Base-by-base conservation (phyloP, 2,888 invertebrate genomes). In the Aradus depressus region DNA sequence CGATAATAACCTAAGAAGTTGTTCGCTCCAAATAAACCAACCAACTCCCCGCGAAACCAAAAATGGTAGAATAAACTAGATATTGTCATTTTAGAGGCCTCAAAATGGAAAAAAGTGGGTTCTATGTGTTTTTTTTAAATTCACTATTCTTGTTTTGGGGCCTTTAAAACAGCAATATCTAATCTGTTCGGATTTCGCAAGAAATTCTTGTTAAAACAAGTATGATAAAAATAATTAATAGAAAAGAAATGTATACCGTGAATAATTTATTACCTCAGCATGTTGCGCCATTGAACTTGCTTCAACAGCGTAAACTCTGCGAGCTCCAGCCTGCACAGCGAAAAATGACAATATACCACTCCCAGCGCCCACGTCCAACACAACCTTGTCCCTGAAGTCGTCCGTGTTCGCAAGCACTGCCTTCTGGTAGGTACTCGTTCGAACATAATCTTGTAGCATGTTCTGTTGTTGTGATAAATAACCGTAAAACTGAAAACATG, bases 371-470 rank as follows among this genome's bases (percentile, higher is more conserved):
- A 98, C 97, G 72, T 98, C 97, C 63, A 98, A 70, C 10, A 98
- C 84, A 58, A 97, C 79, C 78, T 93, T 89, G 65, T 87, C 67
- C 62, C 81, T 79, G 69, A 97, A 98, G 69, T 98, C 97, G 52
- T 81, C 79, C 49, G 87, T 74, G 71, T 98, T 98, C 49, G 87
- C 83, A 57, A 95, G 74, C 67, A 98, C 95, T 51, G 98, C 97
- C 63, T 90, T 80, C 70, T 98, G 97, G 70, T 98, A 98, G 51
- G 97, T 97, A 66, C 93, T 91, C 39, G 98, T 98, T 61, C 98
- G 77, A 58, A 97, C 90, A 70, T 92, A 98, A 69, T 98, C 98
- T 72, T 98, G 97, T 87, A 98, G 88, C 97, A 98, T 98, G 67
- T 98, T 98, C 71, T 98, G 98, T 70, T 98, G 98, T 68, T 98